Evolutionary conservation across 2,797 vertebrate genomes (phyloP).

Genomic region (Sebastes dallii): DNA sequence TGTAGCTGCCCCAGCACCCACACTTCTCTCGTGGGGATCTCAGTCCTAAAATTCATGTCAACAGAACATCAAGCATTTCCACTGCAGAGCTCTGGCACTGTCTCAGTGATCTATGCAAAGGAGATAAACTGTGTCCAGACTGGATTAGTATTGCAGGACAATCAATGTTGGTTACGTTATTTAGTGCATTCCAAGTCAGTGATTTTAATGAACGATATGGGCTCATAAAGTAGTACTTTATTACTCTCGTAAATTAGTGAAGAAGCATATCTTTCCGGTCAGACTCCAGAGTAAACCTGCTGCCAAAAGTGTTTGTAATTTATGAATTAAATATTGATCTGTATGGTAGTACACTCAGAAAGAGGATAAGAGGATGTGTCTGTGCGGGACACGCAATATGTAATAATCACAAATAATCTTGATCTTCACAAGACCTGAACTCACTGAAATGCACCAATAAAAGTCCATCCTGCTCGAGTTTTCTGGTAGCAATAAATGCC

Average conservation of each 20-base stretch:
- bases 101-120: slow-evolving; percentile 29
- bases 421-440: slow-evolving; percentile 9
- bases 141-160: slow-evolving; percentile 34
- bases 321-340: slow-evolving; percentile 41
- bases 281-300: slow-evolving; percentile 10
- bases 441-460: slow-evolving; percentile 7
- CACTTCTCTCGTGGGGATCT: background rate
- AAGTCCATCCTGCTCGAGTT: background rate
- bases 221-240: slow-evolving; percentile 52
- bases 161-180: slow-evolving; percentile 53
- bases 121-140: slow-evolving; percentile 34
- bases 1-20: background rate
- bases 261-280: slow-evolving; percentile 24
- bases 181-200: slow-evolving; percentile 42
- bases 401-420: slow-evolving; percentile 24
- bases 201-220: slow-evolving; percentile 56
- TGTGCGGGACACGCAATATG: background rate
- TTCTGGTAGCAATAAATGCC: background rate
- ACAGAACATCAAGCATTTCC: slow-evolving; percentile 22
- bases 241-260: slow-evolving; percentile 44
- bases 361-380: background rate
- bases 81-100: slow-evolving; percentile 2
- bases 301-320: slow-evolving; percentile 28
- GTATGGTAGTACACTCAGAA: slow-evolving; percentile 7
- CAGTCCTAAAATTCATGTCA: background rate